A percentile compares a stretch with the other conserved stretches of the same genome.
phyloP scores from a whole-genome alignment of 2,113 vertebrate genomes.

The Pyrgilauda ruficollis region DNA sequence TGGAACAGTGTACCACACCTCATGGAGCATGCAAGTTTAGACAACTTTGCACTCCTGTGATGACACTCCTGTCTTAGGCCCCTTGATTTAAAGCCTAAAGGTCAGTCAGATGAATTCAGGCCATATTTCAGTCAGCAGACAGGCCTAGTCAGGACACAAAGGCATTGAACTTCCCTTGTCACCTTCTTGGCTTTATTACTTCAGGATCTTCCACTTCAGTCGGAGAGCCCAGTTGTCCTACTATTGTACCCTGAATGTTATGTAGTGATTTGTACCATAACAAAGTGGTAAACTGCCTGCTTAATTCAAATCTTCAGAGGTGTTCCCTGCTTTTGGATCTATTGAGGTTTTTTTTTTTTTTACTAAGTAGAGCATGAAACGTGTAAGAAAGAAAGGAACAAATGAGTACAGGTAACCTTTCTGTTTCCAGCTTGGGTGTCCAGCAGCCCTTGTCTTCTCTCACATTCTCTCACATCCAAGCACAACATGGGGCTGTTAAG shows the following conservation, averaged over 20 bases:
- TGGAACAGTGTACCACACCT: neutral
- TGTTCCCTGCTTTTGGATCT: neutral
- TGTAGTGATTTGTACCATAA: neutral
- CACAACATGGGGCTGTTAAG: rapidly evolving
- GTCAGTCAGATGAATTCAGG: neutral
- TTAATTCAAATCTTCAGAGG: neutral
- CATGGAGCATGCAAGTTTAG: neutral
- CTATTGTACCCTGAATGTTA: neutral
- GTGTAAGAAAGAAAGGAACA: neutral
- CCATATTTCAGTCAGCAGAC: neutral
- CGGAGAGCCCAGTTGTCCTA: neutral
- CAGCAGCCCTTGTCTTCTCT: neutral
- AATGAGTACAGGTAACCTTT: neutral
- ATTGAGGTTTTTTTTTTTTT: neutral
- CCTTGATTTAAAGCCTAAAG: neutral
- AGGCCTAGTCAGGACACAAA: neutral
- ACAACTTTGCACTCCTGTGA: neutral
- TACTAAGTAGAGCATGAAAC: rapidly evolving
- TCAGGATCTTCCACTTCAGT: neutral
- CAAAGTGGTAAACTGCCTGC: neutral
- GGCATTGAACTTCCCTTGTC: neutral
- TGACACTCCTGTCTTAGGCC: neutral
- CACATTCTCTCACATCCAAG: neutral
- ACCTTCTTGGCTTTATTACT: neutral
- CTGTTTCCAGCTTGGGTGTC: neutral